These are phyloP conservation scores for Paracanthobrama guichenoti DNA, from an alignment of 2,113 vertebrate species.

Conservation along the genomic window DNA sequence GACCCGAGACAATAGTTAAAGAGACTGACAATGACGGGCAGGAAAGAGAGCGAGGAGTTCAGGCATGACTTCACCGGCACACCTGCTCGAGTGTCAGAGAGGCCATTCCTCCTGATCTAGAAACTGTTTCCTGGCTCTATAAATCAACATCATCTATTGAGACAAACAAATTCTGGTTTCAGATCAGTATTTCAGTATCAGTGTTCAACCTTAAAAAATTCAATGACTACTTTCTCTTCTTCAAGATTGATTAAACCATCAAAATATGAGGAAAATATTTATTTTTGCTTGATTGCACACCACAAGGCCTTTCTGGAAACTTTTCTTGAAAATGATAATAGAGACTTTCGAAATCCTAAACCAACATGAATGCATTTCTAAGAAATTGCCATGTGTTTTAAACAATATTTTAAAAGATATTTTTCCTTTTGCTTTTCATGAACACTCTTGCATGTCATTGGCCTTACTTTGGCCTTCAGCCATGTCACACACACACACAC, in stretches of 20 bases:
- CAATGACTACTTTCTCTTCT: background rate
- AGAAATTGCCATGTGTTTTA: too few relatives aligned
- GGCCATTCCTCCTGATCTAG: background rate
- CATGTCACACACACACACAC: background rate
- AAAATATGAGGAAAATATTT: too few relatives aligned
- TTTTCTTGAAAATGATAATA: too few relatives aligned
- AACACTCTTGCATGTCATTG: background rate
- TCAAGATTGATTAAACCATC: too few relatives aligned
- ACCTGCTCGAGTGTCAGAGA: slow-evolving; percentile 41
- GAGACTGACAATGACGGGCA: slow-evolving; percentile 37
- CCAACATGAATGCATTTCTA: too few relatives aligned
- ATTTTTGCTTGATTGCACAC: too few relatives aligned
- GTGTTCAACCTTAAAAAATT: background rate
- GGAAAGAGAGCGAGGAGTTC: slow-evolving; percentile 38
- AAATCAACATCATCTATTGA: background rate
- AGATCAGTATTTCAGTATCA: background rate
- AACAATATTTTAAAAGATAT: background rate
- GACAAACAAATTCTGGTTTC: background rate
- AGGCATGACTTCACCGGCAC: slow-evolving; percentile 39
- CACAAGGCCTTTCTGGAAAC: too few relatives aligned
- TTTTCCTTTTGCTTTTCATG: background rate
- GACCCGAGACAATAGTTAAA: slow-evolving; percentile 26
- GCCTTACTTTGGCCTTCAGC: background rate
- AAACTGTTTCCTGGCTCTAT: background rate
- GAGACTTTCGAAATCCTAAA: too few relatives aligned